These are phyloP conservation scores for Drosophila algonquin DNA, from an alignment of 2,888 invertebrate genomes.

Conservation along the genomic window DNA sequence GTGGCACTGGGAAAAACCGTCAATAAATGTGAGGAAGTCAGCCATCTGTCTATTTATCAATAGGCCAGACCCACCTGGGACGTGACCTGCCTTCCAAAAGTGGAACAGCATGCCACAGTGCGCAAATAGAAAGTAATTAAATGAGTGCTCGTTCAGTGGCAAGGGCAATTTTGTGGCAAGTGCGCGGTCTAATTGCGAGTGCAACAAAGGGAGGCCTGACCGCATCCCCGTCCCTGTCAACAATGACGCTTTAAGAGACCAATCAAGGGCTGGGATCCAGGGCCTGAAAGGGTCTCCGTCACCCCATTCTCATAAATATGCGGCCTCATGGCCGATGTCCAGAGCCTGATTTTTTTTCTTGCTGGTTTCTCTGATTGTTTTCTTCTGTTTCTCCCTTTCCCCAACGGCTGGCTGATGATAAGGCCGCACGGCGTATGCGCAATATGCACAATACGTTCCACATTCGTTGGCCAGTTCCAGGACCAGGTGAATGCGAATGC, in stretches of 20 bases:
- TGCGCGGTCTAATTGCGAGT: slow-evolving; percentile 28
- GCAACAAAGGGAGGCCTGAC: slow-evolving; percentile 1
- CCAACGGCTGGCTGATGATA: slow-evolving; percentile 42
- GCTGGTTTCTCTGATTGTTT: neutral
- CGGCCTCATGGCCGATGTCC: slow-evolving; percentile 52
- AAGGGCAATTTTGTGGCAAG: slow-evolving; percentile 50
- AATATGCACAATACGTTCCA: slow-evolving; percentile 49
- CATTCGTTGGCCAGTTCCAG: slow-evolving; percentile 24
- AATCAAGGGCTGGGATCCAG: slow-evolving; percentile 29
- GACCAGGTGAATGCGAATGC: slow-evolving; percentile 10
- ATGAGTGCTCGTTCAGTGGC: slow-evolving; percentile 36
- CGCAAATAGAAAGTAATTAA: slow-evolving; percentile 53
- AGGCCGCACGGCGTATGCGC: slow-evolving; percentile 59
- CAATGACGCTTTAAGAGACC: slow-evolving; percentile 13
- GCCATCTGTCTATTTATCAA: slow-evolving; percentile 58
- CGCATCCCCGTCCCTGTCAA: neutral
- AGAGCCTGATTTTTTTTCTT: slow-evolving; percentile 9
- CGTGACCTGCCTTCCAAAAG: slow-evolving; percentile 55
- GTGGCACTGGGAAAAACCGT: slow-evolving; percentile 34
- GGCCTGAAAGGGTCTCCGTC: slow-evolving; percentile 5
- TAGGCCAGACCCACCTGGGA: slow-evolving; percentile 44
- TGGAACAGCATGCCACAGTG: neutral
- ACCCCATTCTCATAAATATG: slow-evolving; percentile 65
- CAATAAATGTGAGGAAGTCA: slow-evolving; percentile 44
- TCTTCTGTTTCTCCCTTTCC: neutral